Evolutionary conservation across 1,140 invertebrate species (phyloP), one percentile per base, ranked within the genome.

Genomic region (Drosophila pectinifera): DNA sequence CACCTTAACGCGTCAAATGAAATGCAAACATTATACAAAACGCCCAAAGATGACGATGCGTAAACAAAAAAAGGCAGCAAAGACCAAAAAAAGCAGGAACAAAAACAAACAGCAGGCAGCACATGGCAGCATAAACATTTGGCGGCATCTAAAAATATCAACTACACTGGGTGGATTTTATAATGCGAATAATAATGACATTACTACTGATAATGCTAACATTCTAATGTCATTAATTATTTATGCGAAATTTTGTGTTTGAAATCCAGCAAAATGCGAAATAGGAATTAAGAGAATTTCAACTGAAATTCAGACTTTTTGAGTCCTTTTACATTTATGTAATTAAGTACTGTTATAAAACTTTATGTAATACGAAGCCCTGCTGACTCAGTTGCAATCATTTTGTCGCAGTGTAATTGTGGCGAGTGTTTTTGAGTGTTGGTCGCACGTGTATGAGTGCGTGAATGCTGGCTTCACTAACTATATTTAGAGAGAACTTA

Each of bases 81-180:
- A 54, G 24, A 22, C 18, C 39, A 73, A 83, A 82, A 42, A 78
- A 80, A 43, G 18, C 48, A 28, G 22, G 7, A 62, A 53, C 56
- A 61, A 38, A 26, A 67, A 45, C 63, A 67, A 76, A 64, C 48
- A 73, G 39, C 49, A 73, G 38, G 39, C 62, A 42, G 77, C 82
- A 82, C 73, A 86, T 86, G 78, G 83, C 78, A 85, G 83, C 83
- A 86, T 88, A 68, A 82, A 85, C 73, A 78, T 78, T 61, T 51
- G 53, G 31, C 54, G 57, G 57, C 18, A 34, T 70, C 75, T 72
- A 82, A 69, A 81, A 82, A 78, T 86, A 80, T 70, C 54, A 14
- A 24, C 3, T 36, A 5, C 62, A 70, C 46, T 55, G 62, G 2
- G 3, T 13, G 16, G 54, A 26, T 48, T 55, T 67, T 46, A 46